These are phyloP conservation scores for Ashinkailepas kermadecensis DNA, from an alignment of 2,888 invertebrate species.

Conservation along the genomic window DNA sequence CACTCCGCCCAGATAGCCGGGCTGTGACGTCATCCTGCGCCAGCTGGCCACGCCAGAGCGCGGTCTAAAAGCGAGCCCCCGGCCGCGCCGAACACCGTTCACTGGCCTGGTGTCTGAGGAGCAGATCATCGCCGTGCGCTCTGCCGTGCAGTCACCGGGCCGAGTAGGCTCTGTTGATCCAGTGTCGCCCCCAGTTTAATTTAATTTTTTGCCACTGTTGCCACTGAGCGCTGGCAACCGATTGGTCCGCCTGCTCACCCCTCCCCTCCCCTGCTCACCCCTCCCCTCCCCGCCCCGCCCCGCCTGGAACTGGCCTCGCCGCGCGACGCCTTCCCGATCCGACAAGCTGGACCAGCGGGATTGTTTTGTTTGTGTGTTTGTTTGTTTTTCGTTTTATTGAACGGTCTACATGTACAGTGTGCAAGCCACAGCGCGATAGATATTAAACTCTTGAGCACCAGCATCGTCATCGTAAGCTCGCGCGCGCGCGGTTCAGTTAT, in stretches of 20 bases:
- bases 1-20: background rate
- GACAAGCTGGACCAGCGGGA: background rate
- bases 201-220: background rate
- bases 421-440: background rate
- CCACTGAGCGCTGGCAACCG: background rate
- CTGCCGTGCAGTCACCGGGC: background rate
- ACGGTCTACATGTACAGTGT: conserved; percentile 10
- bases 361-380: background rate
- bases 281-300: background rate
- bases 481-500: background rate
- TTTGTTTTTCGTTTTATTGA: conserved; percentile 11
- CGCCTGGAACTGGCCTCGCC: background rate
- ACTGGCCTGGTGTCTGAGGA: no score
- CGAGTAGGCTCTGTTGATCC: background rate
- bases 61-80: no score
- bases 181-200: background rate
- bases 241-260: background rate
- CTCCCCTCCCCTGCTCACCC: background rate
- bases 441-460: background rate
- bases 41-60: background rate
- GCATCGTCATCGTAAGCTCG: background rate
- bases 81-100: no score
- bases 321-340: background rate
- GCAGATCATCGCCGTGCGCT: no score
- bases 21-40: background rate